A percentile compares a stretch with the other conserved stretches of the same genome.
Evolutionary conservation across 53 echinoderm and acorn worm genomes (phyloP).

Genomic region (Echinometra lucunter): DNA sequence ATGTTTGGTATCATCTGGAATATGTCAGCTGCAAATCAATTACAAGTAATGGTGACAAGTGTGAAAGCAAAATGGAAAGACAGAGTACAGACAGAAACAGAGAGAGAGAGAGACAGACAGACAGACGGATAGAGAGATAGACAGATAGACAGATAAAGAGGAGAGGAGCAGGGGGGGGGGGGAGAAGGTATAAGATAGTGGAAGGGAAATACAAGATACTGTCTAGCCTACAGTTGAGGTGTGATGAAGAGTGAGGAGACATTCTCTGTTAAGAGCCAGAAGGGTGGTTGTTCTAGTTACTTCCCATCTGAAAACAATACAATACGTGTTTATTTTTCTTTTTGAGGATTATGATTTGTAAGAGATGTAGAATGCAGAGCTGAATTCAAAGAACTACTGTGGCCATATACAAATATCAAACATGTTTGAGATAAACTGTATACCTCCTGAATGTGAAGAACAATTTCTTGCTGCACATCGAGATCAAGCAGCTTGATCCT

Average conservation of each 20-base stretch:
- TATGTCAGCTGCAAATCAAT: not conserved
- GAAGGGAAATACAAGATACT: not conserved
- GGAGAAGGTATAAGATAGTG: not conserved
- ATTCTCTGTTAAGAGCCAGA: no score
- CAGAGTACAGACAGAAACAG: not conserved
- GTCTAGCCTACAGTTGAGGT: not conserved
- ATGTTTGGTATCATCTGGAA: not conserved
- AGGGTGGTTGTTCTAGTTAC: no score
- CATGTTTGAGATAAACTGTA: not conserved
- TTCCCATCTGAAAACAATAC: no score
- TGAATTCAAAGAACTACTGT: not conserved
- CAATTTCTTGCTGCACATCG: conserved; percentile 97
- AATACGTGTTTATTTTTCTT: no score
- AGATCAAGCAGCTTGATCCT: conserved; percentile 94
- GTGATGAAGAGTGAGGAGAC: not conserved
- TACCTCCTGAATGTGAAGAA: conserved; percentile 97
- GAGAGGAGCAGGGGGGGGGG: not conserved
- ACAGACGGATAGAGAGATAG: no score
- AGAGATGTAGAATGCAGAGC: no score
- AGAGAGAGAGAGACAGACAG: not conserved
- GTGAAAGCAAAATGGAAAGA: not conserved
- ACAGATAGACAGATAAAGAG: no score
- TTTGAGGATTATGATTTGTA: not conserved
- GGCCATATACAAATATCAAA: not conserved
- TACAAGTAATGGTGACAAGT: not conserved